These are phyloP conservation scores for Apotomis turbidana DNA, from an alignment of 2,888 invertebrate species.

Conservation along the genomic window DNA sequence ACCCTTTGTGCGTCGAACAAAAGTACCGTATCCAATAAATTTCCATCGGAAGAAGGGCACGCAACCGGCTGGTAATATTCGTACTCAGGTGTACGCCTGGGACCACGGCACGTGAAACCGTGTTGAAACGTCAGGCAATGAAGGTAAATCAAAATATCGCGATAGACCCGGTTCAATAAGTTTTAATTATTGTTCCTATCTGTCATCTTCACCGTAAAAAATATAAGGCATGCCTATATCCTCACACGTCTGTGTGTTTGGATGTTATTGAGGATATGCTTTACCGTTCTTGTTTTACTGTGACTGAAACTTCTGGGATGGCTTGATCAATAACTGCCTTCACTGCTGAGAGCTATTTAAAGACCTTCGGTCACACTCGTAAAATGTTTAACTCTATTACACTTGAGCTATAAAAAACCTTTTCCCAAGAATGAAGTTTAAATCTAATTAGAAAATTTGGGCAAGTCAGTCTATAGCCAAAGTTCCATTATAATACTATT, in stretches of 20 bases:
- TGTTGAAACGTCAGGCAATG: too few species aligned
- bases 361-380: slow-evolving; percentile 3
- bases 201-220: too few species aligned
- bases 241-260: too few species aligned
- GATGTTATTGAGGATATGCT: too few species aligned
- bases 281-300: too few species aligned
- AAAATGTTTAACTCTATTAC: slow-evolving; percentile 20
- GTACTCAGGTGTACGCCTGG: too few species aligned
- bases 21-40: slow-evolving; percentile 26
- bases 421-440: neutral
- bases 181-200: too few species aligned
- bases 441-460: neutral
- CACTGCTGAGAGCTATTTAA: slow-evolving; percentile 11
- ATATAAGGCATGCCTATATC: too few species aligned
- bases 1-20: slow-evolving; percentile 37
- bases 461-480: neutral
- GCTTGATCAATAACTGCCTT: slow-evolving; percentile 46
- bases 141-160: too few species aligned
- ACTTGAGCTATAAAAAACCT: neutral
- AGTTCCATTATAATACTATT: neutral
- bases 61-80: slow-evolving; percentile 56
- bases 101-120: too few species aligned
- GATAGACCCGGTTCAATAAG: too few species aligned
- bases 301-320: slow-evolving; percentile 34
- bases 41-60: slow-evolving; percentile 22